Base-by-base conservation (phyloP, 2,113 vertebrate genomes). In the Crypturellus undulatus region DNA sequence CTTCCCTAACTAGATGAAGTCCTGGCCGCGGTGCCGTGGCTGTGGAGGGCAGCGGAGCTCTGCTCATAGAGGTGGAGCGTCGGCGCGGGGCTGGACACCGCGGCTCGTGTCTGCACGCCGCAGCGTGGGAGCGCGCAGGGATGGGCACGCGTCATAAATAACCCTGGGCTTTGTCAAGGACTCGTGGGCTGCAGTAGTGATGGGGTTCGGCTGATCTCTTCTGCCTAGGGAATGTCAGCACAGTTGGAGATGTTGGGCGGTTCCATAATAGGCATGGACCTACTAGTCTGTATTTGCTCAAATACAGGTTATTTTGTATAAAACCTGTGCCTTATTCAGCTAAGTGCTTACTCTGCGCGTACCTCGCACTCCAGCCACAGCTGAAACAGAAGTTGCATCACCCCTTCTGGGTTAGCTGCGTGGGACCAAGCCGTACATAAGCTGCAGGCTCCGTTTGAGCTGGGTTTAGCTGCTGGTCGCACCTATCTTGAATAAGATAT, bases 21-120 rank as follows among this genome's bases (percentile, higher is more conserved):
- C 4, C 30, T 13, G 54, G 9, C 6, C 20, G 1, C 3, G 1
- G 4, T 17, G 1, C 42, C 15, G 56, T 13, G 0, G 0, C 18
- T 34, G 7, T 13, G 0, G 5, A 26, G 43, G 20, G 16, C n/a
- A 7, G 30, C 18, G 38, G 58, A 60, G 16, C 51, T 21, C 18
- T 42, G 58, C 24, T 15, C 4, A 2, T 9, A 34, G 45, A 22
- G 36, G 9, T 5, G 43, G 7, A n/a, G n/a, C n/a, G n/a, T n/a
- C n/a, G n/a, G n/a, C n/a, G n/a, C n/a, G n/a, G n/a, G n/a, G n/a
- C n/a, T n/a, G n/a, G n/a, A n/a, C n/a, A n/a, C n/a, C n/a, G n/a
- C n/a, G n/a, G n/a, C n/a, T n/a, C n/a, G n/a, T n/a, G n/a, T n/a
- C n/a, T n/a, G n/a, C n/a, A n/a, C n/a, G n/a, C n/a, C n/a, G n/a